Conservation (phyloP, 2,888 invertebrate genomes). For the Temnothorax unifasciatus region DNA sequence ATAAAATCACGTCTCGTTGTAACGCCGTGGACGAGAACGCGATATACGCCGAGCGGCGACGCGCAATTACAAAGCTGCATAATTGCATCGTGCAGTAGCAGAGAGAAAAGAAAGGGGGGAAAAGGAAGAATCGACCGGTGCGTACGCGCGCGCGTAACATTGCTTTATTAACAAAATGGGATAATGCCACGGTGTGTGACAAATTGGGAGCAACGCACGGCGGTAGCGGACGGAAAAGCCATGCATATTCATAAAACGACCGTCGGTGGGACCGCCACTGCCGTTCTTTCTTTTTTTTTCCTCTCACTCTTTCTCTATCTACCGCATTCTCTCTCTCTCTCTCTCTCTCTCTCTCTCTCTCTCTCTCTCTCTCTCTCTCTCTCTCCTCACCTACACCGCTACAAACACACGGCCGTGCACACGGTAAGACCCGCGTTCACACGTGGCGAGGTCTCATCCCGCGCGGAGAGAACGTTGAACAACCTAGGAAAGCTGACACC, state of each 20-base stretch:
- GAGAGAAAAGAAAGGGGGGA: slow-evolving; percentile 50
- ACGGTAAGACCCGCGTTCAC: slow-evolving; percentile 70
- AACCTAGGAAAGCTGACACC: slow-evolving; percentile 32
- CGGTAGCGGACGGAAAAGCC: slow-evolving; percentile 77
- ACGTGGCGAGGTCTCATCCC: slow-evolving; percentile 57
- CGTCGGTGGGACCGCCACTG: slow-evolving; percentile 61
- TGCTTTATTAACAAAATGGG: slow-evolving; percentile 85
- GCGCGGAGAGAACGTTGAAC: slow-evolving; percentile 11
- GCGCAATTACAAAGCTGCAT: slow-evolving; percentile 80
- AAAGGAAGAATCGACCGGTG: slow-evolving; percentile 74
- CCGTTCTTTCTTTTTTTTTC: neutral
- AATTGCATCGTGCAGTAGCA: slow-evolving; percentile 76
- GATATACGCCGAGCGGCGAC: slow-evolving; percentile 47
- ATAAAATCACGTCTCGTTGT: slow-evolving; percentile 76
- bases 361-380: neutral
- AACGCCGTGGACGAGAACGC: slow-evolving; percentile 64
- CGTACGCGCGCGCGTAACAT: slow-evolving; percentile 75
- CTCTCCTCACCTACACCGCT: slow-evolving; percentile 5
- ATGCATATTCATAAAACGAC: slow-evolving; percentile 83
- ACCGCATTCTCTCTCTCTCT: neutral
- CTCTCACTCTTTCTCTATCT: neutral
- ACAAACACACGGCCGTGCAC: slow-evolving; percentile 48
- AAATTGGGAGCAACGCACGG: slow-evolving; percentile 85
- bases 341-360: neutral
- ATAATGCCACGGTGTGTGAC: slow-evolving; percentile 86